These are phyloP conservation scores for Brienomyrus brachyistius DNA, from an alignment of 2,113 vertebrate species.

Conservation along the genomic window DNA sequence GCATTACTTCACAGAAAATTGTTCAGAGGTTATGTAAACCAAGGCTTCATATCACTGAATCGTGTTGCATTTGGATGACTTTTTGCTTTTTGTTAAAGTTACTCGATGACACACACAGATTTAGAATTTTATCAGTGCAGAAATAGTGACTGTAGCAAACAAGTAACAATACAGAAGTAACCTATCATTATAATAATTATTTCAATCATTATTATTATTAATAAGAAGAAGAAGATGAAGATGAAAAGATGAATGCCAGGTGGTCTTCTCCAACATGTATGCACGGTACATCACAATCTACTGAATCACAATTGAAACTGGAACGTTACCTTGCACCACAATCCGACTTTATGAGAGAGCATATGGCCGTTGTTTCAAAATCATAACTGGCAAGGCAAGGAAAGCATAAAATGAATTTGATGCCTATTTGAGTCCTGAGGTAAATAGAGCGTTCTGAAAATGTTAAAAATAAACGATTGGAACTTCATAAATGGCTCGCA, in stretches of 20 bases:
- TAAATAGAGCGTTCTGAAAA: constrained; percentile 6
- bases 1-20: background rate
- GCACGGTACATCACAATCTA: background rate
- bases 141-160: background rate
- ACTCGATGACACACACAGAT: background rate
- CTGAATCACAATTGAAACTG: background rate
- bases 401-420: constrained; percentile 19
- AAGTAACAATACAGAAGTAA: background rate
- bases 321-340: background rate
- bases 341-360: background rate
- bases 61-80: background rate
- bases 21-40: background rate
- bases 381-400: background rate
- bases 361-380: background rate
- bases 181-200: background rate
- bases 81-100: background rate
- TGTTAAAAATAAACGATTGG: background rate
- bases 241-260: background rate
- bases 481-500: background rate
- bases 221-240: background rate
- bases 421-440: constrained; percentile 16
- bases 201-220: background rate
- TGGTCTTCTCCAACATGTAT: background rate
- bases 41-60: background rate
- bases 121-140: background rate